Evolutionary conservation across 2,797 vertebrate species (phyloP).

Genomic region (Acanthis flammea): DNA sequence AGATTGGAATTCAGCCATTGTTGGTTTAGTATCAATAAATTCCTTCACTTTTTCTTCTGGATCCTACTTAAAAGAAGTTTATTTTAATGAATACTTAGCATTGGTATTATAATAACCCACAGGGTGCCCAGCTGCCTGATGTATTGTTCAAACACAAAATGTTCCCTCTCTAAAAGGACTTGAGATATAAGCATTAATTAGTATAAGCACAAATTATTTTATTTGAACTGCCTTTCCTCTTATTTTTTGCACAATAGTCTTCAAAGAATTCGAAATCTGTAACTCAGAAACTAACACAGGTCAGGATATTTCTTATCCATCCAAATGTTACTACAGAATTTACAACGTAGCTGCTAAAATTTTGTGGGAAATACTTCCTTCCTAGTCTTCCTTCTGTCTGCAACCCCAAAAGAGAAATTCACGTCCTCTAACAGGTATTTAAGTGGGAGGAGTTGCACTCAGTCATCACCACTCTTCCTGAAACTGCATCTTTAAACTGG

Average conservation of each 20-base stretch:
- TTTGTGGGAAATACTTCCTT: not conserved
- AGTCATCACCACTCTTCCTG: not conserved
- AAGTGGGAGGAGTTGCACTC: not conserved
- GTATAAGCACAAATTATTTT: not conserved
- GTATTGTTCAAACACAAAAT: not conserved
- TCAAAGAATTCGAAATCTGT: not conserved
- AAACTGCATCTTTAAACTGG: not conserved
- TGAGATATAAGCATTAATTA: not conserved
- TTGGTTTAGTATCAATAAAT: conserved; percentile 78
- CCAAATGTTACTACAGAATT: not conserved
- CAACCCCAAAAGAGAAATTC: not conserved
- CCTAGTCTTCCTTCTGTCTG: not conserved
- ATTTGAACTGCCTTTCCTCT: not conserved
- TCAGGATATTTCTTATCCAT: not conserved
- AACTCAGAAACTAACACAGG: not conserved
- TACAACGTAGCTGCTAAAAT: not conserved
- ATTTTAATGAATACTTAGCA: not conserved
- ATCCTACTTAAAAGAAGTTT: conserved; percentile 70
- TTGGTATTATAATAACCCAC: not conserved
- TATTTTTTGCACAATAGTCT: not conserved
- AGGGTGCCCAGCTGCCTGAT: not conserved
- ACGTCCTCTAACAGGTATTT: not conserved
- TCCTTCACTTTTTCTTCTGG: conserved; percentile 80
- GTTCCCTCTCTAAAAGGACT: not conserved
- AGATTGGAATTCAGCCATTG: conserved; percentile 79